phyloP scores from a whole-genome alignment of 2,888 invertebrate genomes.

The Campoplex nolae region DNA sequence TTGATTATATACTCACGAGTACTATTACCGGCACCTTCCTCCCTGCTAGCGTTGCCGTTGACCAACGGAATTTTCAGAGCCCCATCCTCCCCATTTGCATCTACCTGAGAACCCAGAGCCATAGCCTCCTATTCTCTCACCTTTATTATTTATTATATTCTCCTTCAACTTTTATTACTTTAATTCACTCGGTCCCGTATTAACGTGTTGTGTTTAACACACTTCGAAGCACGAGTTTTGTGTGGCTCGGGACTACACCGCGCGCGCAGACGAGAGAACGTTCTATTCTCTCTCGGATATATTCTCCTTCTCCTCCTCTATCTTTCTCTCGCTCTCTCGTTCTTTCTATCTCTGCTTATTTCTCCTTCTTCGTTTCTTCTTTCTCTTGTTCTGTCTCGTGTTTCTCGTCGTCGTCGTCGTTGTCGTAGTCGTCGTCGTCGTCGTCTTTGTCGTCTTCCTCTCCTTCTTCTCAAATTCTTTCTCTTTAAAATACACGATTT shows the following conservation, averaged over 20 bases:
- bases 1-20: constrained; percentile 53
- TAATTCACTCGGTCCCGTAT: constrained; percentile 26
- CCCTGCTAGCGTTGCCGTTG: constrained; percentile 74
- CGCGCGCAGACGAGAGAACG: constrained; percentile 54
- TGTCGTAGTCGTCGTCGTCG: constrained; percentile 26
- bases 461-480: constrained; percentile 9
- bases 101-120: constrained; percentile 84
- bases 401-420: constrained; percentile 37
- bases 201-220: constrained; percentile 41
- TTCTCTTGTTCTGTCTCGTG: constrained; percentile 39
- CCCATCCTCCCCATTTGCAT: constrained; percentile 81
- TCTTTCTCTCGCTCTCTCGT: constrained; percentile 27
- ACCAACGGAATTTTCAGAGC: constrained; percentile 79
- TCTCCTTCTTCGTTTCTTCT: constrained; percentile 52
- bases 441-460: constrained; percentile 22
- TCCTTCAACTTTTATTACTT: constrained; percentile 8
- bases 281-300: constrained; percentile 49
- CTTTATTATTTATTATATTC: constrained; percentile 29
- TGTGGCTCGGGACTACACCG: constrained; percentile 57
- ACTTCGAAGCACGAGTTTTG: constrained; percentile 58
- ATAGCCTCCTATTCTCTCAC: constrained; percentile 72
- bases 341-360: constrained; percentile 19
- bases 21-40: constrained; percentile 61
- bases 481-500: constrained; percentile 15
- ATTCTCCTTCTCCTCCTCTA: constrained; percentile 38